These are phyloP conservation scores for Melanotus villosus DNA, from an alignment of 2,888 invertebrate species.

Conservation along the genomic window DNA sequence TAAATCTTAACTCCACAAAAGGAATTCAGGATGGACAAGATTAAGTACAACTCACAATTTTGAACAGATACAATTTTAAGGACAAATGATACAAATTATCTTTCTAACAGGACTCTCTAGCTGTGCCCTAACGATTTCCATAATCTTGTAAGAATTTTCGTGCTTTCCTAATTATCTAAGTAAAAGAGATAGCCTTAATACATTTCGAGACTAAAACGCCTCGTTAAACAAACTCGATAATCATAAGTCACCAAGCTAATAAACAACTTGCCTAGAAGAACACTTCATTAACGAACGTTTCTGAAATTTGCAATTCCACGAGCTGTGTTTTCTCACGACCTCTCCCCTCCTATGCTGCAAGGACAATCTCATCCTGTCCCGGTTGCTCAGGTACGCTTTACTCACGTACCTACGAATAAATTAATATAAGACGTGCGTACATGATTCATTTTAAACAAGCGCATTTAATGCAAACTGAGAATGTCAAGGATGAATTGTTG, in stretches of 20 bases:
- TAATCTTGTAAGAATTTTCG: too few species aligned
- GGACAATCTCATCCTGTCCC: slow-evolving; percentile 5
- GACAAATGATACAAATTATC: too few species aligned
- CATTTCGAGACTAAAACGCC: too few species aligned
- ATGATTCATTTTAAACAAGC: neutral
- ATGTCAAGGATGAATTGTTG: neutral
- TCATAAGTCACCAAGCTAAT: neutral
- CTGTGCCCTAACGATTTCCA: too few species aligned
- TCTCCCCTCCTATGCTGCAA: slow-evolving; percentile 6
- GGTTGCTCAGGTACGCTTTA: neutral
- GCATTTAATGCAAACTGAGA: neutral
- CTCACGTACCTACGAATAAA: slow-evolving; percentile 14
- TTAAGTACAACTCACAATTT: too few species aligned
- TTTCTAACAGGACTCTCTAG: too few species aligned
- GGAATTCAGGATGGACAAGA: too few species aligned
- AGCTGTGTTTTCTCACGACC: slow-evolving; percentile 18
- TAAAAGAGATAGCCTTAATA: too few species aligned
- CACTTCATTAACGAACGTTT: slow-evolving; percentile 5
- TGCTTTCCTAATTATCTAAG: too few species aligned
- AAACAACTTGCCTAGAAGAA: slow-evolving; percentile 1
- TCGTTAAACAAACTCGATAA: neutral
- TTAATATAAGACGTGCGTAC: slow-evolving; percentile 8
- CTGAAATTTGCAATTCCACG: slow-evolving; percentile 16
- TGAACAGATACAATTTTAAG: too few species aligned
- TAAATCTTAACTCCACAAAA: too few species aligned